A percentile compares a stretch with the other conserved stretches of the same genome.
Conservation (phyloP, 2,797 vertebrate genomes). For the Gambusia yucatana region DNA sequence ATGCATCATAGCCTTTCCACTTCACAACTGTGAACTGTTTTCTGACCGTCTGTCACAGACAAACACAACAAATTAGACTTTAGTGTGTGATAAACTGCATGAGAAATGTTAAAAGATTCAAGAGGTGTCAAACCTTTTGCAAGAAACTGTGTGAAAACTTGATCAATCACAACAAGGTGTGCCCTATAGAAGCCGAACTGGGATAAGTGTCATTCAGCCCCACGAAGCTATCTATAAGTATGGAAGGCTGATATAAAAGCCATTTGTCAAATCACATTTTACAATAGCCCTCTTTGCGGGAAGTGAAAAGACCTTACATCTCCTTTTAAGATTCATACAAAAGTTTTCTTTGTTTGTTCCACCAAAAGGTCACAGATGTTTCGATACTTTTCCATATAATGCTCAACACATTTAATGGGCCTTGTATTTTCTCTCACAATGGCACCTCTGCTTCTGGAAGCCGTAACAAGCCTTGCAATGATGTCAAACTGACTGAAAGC, state of each 20-base stretch:
- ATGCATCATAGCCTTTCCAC: not conserved
- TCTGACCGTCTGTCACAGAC: not conserved
- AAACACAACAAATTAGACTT: not conserved
- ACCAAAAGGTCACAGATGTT: constrained; percentile 70
- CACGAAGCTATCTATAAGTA: not conserved
- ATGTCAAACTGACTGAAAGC: constrained; percentile 47
- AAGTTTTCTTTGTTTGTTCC: constrained; percentile 58
- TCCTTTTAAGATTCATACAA: constrained; percentile 24
- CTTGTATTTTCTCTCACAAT: constrained; percentile 61
- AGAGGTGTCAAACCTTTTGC: not conserved
- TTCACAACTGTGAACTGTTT: not conserved
- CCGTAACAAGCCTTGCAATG: constrained; percentile 56
- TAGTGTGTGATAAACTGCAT: not conserved
- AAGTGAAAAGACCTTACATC: constrained; percentile 2
- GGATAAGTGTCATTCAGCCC: not conserved
- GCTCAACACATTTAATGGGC: constrained; percentile 64
- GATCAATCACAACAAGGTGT: not conserved
- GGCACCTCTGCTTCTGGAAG: constrained; percentile 51
- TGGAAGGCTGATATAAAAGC: not conserved
- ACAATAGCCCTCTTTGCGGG: not conserved
- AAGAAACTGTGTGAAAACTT: not conserved
- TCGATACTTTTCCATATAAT: constrained; percentile 46
- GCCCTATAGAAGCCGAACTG: not conserved
- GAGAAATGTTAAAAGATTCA: not conserved
- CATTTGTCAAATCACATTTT: not conserved